Evolutionary conservation across 2,113 vertebrate genomes (phyloP).

Genomic region (Pristiophorus japonicus): DNA sequence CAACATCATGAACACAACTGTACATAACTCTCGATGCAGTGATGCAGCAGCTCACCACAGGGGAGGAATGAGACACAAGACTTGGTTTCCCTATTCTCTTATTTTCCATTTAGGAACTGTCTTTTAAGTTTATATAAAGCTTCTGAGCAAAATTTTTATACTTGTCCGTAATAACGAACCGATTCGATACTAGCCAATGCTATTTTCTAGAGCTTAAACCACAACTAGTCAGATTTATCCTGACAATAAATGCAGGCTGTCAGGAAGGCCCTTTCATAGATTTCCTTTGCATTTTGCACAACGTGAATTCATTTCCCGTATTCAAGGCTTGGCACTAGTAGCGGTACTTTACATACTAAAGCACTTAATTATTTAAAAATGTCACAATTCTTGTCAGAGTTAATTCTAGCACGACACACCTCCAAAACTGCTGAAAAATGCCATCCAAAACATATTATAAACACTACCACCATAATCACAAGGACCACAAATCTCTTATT

Average conservation of each 20-base stretch:
- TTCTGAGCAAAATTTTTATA: neutral
- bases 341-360: neutral
- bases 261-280: neutral
- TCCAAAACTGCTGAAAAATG: neutral
- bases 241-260: neutral
- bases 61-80: neutral
- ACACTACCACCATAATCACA: neutral
- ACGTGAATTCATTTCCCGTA: neutral
- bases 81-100: neutral
- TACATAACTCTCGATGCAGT: no score
- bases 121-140: neutral
- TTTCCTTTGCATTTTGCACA: neutral
- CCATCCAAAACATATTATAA: neutral
- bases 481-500: neutral
- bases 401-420: neutral
- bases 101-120: neutral
- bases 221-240: neutral
- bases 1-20: no score
- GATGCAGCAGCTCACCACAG: neutral
- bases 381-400: neutral
- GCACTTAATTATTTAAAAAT: neutral
- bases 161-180: neutral
- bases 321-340: neutral
- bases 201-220: neutral
- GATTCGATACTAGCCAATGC: neutral